These are phyloP conservation scores for Caenorhabditis brenneri DNA, from an alignment of 1,140 invertebrate species.

Conservation along the genomic window DNA sequence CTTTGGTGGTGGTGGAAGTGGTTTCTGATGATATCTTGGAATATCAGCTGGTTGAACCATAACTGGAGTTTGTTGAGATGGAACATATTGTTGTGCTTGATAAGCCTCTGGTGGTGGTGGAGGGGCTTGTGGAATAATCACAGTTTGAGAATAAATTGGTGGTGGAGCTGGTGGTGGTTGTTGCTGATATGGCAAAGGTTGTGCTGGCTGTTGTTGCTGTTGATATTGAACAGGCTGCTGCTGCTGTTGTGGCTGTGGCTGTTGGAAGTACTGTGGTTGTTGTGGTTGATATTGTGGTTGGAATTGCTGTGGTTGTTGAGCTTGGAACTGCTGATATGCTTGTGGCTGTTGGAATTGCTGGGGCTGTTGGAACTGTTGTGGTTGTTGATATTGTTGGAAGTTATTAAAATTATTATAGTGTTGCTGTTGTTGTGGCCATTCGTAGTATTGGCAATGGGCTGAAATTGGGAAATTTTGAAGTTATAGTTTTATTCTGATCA, in stretches of 20 bases:
- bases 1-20: slow-evolving; percentile 4
- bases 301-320: slow-evolving; percentile 41
- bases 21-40: slow-evolving; percentile 43
- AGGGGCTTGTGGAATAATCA: slow-evolving; percentile 15
- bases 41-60: slow-evolving; percentile 34
- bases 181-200: slow-evolving; percentile 45
- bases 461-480: background rate
- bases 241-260: slow-evolving; percentile 38
- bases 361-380: slow-evolving; percentile 15
- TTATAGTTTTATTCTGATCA: too few relatives aligned
- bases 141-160: slow-evolving; percentile 47
- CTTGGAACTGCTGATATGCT: background rate
- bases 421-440: slow-evolving; percentile 26
- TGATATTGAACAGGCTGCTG: slow-evolving; percentile 33
- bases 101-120: slow-evolving; percentile 46
- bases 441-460: slow-evolving; percentile 7
- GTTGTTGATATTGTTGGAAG: background rate
- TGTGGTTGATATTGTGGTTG: background rate
- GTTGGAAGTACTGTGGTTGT: slow-evolving; percentile 25
- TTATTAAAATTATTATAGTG: background rate
- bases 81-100: slow-evolving; percentile 14
- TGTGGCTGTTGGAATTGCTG: slow-evolving; percentile 33
- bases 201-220: slow-evolving; percentile 28
- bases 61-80: background rate
- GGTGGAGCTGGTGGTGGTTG: slow-evolving; percentile 47